Percentiles rank a stretch among this genome's conserved stretches.
Conservation (phyloP, 1,140 invertebrate genomes). For the Kradibia gibbosae region DNA sequence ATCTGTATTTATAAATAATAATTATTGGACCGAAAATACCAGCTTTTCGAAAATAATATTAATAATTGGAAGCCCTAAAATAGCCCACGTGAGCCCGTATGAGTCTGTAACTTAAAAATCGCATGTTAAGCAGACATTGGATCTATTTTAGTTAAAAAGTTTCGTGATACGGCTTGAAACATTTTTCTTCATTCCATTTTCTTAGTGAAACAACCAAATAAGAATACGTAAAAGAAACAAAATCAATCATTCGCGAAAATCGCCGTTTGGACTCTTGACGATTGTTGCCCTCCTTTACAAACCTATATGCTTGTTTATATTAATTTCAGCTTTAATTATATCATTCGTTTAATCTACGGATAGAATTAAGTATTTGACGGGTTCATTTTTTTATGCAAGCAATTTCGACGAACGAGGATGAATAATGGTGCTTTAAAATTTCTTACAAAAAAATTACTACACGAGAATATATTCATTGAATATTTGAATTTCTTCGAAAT, state of each 20-base stretch:
- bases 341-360: slow-evolving; percentile 28
- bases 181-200: slow-evolving; percentile 16
- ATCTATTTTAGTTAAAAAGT: not conserved
- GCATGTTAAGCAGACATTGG: not conserved
- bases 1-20: too few relatives aligned
- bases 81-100: too few relatives aligned
- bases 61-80: too few relatives aligned
- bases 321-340: slow-evolving; percentile 39
- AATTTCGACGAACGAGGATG: not conserved
- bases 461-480: too few relatives aligned
- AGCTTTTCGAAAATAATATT: too few relatives aligned
- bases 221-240: not conserved
- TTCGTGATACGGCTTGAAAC: not conserved
- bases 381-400: not conserved
- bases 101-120: too few relatives aligned
- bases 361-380: slow-evolving; percentile 21
- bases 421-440: too few relatives aligned
- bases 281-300: slow-evolving; percentile 21
- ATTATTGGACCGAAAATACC: too few relatives aligned
- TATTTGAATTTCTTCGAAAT: too few relatives aligned
- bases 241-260: slow-evolving; percentile 2
- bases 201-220: not conserved
- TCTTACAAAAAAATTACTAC: too few relatives aligned
- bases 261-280: not conserved
- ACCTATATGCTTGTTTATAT: slow-evolving; percentile 27